Evolutionary conservation across 2,113 vertebrate species (phyloP).

Genomic region (Lucifuga dentata): DNA sequence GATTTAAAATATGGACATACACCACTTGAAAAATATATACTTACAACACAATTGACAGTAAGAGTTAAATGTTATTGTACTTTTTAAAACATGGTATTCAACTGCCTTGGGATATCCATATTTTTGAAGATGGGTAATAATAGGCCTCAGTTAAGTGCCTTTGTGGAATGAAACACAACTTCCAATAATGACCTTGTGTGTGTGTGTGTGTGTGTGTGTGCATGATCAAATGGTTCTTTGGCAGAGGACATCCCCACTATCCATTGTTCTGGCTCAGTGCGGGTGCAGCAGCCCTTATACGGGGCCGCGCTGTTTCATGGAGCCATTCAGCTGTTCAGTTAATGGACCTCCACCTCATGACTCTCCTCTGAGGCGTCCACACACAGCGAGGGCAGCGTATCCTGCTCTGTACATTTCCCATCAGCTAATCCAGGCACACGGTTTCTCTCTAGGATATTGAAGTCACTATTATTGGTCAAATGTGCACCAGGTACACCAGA

Average conservation of each 20-base stretch:
- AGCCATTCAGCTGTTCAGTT: slow-evolving; percentile 6
- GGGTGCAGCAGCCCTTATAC: slow-evolving; percentile 2
- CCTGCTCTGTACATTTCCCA: slow-evolving; percentile 4
- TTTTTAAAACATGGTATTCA: not conserved
- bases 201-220: not conserved
- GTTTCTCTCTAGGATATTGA: slow-evolving; percentile 59
- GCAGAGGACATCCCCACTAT: slow-evolving; percentile 4
- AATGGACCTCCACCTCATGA: slow-evolving; percentile 25
- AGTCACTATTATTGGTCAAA: slow-evolving; percentile 57
- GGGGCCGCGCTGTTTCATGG: slow-evolving; percentile 2
- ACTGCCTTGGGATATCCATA: not conserved
- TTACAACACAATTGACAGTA: not conserved
- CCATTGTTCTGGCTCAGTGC: slow-evolving; percentile 14
- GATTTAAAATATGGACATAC: slow-evolving; percentile 12
- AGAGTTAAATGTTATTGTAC: not conserved
- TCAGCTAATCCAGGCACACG: not conserved
- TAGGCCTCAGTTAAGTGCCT: not conserved
- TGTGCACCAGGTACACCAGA: slow-evolving; percentile 10
- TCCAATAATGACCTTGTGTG: not conserved
- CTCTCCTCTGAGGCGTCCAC: slow-evolving; percentile 32
- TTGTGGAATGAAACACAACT: too few species aligned
- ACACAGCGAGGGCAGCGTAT: slow-evolving; percentile 10
- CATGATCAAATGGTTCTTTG: slow-evolving; percentile 23
- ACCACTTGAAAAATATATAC: not conserved
- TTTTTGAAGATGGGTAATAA: not conserved